Percentiles rank a stretch among this genome's conserved stretches.
Conservation (phyloP, 2,797 vertebrate genomes). For the Carapus acus region DNA sequence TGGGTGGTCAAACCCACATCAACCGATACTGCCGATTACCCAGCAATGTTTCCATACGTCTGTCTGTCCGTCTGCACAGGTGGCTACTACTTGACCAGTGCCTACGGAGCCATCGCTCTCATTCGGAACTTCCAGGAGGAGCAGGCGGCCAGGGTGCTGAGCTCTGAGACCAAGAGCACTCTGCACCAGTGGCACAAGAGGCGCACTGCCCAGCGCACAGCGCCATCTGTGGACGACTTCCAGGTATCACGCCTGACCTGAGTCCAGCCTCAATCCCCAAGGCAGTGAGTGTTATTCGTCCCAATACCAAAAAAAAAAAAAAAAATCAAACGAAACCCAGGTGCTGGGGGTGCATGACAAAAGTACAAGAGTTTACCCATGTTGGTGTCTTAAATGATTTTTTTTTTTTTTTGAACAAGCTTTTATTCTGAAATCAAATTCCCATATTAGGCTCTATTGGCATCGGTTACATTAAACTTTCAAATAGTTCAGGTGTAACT, state of each 20-base stretch:
- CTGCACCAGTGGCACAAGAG: slow-evolving; percentile 92
- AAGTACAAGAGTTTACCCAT: slow-evolving; percentile 39
- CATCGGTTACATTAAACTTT: too few relatives aligned
- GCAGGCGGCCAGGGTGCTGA: slow-evolving; percentile 87
- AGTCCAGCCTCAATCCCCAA: slow-evolving; percentile 49
- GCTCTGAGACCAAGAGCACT: slow-evolving; percentile 89
- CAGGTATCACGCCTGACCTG: slow-evolving; percentile 77
- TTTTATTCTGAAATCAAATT: too few relatives aligned
- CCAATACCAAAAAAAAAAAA: slow-evolving; percentile 9
- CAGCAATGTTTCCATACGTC: not conserved
- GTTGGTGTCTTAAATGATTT: too few relatives aligned
- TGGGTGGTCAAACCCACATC: too few relatives aligned
- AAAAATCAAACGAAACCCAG: slow-evolving; percentile 1
- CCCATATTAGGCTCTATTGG: too few relatives aligned
- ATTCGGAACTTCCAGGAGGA: slow-evolving; percentile 98
- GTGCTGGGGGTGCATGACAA: too few relatives aligned
- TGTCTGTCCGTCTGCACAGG: slow-evolving; percentile 63
- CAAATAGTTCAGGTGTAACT: too few relatives aligned
- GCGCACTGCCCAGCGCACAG: slow-evolving; percentile 82
- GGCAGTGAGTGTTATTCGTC: slow-evolving; percentile 53
- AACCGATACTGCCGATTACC: too few relatives aligned
- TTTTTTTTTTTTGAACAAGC: too few relatives aligned
- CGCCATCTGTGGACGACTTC: slow-evolving; percentile 91
- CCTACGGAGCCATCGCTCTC: slow-evolving; percentile 91
- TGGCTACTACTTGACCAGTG: slow-evolving; percentile 95